Percentiles rank a stretch among this genome's conserved stretches.
Evolutionary conservation across 2,797 vertebrate species (phyloP).

Genomic region (Crax fasciolata): DNA sequence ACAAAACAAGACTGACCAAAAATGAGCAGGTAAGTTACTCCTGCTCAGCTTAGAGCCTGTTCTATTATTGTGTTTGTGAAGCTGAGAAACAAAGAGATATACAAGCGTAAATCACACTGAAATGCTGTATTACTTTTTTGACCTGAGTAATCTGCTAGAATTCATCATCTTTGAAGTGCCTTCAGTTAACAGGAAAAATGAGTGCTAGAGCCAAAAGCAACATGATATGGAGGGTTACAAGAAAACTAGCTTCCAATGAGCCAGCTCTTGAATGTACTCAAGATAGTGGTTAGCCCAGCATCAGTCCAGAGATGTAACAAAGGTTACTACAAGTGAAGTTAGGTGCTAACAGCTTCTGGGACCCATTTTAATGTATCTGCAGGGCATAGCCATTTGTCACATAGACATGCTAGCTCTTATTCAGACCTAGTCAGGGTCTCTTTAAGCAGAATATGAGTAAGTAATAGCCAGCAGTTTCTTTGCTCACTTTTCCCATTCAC

Average conservation of each 20-base stretch:
- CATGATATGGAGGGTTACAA: not conserved
- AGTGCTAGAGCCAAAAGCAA: not conserved
- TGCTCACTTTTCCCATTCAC: not conserved
- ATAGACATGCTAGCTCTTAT: not conserved
- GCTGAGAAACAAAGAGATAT: not conserved
- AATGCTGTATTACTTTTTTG: not conserved
- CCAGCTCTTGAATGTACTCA: slow-evolving; percentile 3
- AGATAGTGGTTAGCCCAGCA: not conserved
- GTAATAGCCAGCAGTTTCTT: not conserved
- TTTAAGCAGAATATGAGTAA: not conserved
- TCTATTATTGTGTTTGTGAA: not conserved
- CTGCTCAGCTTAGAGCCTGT: not conserved
- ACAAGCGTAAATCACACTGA: not conserved
- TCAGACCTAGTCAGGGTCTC: not conserved
- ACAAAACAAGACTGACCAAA: slow-evolving; percentile 97
- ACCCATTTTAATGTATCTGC: not conserved
- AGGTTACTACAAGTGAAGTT: not conserved
- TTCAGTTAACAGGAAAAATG: slow-evolving; percentile 2
- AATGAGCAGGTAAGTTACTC: slow-evolving; percentile 91
- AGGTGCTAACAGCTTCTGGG: not conserved
- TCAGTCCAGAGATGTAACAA: not conserved
- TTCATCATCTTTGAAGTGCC: not conserved
- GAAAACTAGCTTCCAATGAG: not conserved
- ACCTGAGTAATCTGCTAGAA: not conserved
- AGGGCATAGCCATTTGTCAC: not conserved